A percentile compares a stretch with the other conserved stretches of the same genome.
Conservation (phyloP, 2,888 invertebrate genomes). For the Electrophaes corylata region DNA sequence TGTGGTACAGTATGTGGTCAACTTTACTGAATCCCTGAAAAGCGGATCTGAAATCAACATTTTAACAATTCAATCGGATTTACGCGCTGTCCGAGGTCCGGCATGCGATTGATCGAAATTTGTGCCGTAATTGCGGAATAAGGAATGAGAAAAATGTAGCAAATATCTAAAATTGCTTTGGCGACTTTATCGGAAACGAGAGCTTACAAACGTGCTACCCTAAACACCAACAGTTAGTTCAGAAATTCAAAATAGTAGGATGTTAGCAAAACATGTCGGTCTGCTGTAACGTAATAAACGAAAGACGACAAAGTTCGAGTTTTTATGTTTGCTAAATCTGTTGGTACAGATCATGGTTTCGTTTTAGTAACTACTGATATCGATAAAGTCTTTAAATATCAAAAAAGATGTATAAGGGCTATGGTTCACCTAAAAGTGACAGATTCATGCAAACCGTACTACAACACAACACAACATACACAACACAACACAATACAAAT, state of each 20-base stretch:
- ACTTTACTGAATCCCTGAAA: conserved; percentile 6
- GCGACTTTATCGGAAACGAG: too few relatives aligned
- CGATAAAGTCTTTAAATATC: too few relatives aligned
- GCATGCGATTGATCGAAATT: conserved; percentile 26
- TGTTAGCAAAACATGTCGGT: neutral
- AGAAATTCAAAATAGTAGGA: neutral
- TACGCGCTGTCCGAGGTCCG: conserved; percentile 14
- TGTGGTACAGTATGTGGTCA: neutral
- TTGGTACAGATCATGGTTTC: too few relatives aligned
- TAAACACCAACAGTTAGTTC: neutral
- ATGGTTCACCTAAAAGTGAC: too few relatives aligned
- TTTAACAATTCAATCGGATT: conserved; percentile 26
- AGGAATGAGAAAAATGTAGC: conserved; percentile 19
- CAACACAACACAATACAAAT: too few relatives aligned
- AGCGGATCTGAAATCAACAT: conserved; percentile 13
- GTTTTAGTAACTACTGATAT: too few relatives aligned
- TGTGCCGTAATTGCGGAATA: conserved; percentile 2
- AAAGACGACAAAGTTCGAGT: neutral
- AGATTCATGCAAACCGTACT: too few relatives aligned
- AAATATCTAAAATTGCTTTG: conserved; percentile 11
- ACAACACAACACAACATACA: too few relatives aligned
- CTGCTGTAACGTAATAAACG: neutral
- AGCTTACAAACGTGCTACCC: too few relatives aligned
- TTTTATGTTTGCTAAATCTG: neutral
- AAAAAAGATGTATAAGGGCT: too few relatives aligned